A percentile compares a stretch with the other conserved stretches of the same genome.
Evolutionary conservation across 2,113 vertebrate genomes (phyloP).

Genomic region (Ivindomyrus marchei): DNA sequence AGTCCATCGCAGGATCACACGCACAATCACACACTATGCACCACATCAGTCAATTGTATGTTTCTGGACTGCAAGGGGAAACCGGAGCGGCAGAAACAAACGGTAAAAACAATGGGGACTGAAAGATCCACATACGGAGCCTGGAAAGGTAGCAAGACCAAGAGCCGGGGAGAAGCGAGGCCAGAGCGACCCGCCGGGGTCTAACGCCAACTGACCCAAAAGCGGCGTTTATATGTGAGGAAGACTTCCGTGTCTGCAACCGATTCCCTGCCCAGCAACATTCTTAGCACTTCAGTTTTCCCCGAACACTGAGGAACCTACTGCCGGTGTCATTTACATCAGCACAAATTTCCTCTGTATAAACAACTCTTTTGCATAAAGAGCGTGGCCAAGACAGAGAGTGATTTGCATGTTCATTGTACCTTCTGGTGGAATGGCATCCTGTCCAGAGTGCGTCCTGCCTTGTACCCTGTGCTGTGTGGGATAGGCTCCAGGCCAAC

Average conservation of each 20-base stretch:
- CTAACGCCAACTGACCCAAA: neutral
- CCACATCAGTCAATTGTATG: neutral
- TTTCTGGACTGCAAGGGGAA: neutral
- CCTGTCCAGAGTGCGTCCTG: neutral
- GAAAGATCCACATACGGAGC: neutral
- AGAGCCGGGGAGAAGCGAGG: neutral
- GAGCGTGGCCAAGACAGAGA: neutral
- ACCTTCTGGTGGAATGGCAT: neutral
- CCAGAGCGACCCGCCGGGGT: neutral
- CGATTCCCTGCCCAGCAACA: neutral
- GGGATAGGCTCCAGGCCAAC: neutral
- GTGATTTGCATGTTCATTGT: slow-evolving; percentile 1
- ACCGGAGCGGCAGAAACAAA: neutral
- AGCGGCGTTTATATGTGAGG: neutral
- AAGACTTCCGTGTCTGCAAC: neutral
- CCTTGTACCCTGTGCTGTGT: neutral
- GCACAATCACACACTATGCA: neutral
- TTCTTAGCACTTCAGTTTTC: neutral
- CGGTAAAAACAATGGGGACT: neutral
- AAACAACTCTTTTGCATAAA: neutral
- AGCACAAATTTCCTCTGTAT: neutral
- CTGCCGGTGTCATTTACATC: neutral
- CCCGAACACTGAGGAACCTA: neutral
- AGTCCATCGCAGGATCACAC: neutral
- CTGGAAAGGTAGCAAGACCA: neutral